Evolutionary conservation across 2,113 vertebrate genomes (phyloP).

Genomic region (Arizona elegans): DNA sequence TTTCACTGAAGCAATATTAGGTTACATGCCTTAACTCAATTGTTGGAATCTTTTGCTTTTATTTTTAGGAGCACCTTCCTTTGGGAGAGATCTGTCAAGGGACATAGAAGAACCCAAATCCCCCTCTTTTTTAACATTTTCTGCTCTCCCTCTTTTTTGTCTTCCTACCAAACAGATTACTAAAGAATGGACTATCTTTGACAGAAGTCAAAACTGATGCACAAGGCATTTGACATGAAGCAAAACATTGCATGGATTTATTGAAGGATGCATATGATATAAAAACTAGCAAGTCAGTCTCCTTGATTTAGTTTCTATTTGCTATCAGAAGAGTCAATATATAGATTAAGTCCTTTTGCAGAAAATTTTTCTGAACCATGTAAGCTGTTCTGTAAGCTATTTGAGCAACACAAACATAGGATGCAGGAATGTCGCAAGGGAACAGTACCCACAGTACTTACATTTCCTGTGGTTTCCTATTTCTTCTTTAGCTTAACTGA

Average conservation of each 20-base stretch:
- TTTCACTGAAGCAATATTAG: not conserved
- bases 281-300: not conserved
- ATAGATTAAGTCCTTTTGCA: not conserved
- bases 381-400: not conserved
- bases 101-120: not conserved
- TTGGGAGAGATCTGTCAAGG: not conserved
- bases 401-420: not conserved
- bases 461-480: not conserved
- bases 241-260: not conserved
- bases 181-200: not conserved
- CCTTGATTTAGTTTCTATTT: not conserved
- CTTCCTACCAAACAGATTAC: not conserved
- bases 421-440: not conserved
- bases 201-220: not conserved
- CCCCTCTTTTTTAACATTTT: too few species aligned
- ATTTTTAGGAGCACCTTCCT: not conserved
- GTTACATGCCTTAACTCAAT: not conserved
- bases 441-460: not conserved
- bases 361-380: not conserved
- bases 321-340: not conserved
- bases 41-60: not conserved
- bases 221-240: not conserved
- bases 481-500: not conserved
- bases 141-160: not conserved
- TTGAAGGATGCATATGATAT: not conserved